Percentiles rank a stretch among this genome's conserved stretches.
These are phyloP conservation scores for Iguana delicatissima DNA, from an alignment of 2,797 vertebrate species.

Conservation along the genomic window DNA sequence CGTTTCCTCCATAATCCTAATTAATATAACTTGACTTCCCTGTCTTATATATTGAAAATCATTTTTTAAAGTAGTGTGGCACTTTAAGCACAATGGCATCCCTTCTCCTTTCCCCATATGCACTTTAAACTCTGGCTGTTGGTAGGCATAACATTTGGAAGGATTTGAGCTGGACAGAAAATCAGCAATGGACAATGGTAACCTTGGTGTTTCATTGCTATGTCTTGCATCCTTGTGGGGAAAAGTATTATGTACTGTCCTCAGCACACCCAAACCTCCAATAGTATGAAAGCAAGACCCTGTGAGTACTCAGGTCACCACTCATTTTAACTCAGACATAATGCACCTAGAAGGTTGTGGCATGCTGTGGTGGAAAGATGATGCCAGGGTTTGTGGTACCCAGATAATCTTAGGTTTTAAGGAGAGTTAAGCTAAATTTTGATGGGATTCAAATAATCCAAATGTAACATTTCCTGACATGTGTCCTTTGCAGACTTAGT, in stretches of 20 bases:
- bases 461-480: not conserved
- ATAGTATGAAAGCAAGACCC: not conserved
- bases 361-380: not conserved
- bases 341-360: not conserved
- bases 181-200: slow-evolving; percentile 38
- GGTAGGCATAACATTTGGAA: slow-evolving; percentile 42
- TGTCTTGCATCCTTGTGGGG: not conserved
- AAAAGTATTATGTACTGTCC: slow-evolving; percentile 51
- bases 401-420: slow-evolving; percentile 25
- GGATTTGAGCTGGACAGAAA: slow-evolving; percentile 67
- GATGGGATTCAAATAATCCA: not conserved
- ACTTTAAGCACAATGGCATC: slow-evolving; percentile 60
- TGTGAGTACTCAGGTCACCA: not conserved
- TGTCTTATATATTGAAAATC: slow-evolving; percentile 61
- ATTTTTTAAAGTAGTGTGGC: slow-evolving; percentile 71
- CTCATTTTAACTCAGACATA: not conserved
- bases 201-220: slow-evolving; percentile 1
- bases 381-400: not conserved
- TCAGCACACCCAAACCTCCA: slow-evolving; percentile 33
- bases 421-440: not conserved
- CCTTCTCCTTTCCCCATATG: slow-evolving; percentile 75
- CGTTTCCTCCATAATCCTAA: slow-evolving; percentile 56
- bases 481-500: not conserved
- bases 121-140: slow-evolving; percentile 79
- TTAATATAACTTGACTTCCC: slow-evolving; percentile 43